Percentiles rank a stretch among this genome's conserved stretches.
Evolutionary conservation across 1,140 invertebrate genomes (phyloP).

Genomic region (Magallana angulata): DNA sequence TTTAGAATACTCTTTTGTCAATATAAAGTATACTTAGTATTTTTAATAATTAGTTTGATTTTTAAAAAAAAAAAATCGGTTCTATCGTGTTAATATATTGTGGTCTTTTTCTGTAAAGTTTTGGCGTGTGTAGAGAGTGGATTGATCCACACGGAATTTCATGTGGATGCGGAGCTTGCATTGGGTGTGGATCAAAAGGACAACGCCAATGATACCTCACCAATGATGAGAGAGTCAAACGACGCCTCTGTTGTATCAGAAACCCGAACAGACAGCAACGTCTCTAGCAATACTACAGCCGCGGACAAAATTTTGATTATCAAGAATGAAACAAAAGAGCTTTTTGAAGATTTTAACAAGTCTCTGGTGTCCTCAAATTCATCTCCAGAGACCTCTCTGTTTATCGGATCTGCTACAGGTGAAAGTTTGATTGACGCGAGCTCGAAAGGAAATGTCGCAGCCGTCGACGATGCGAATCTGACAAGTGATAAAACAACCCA

Average conservation of each 20-base stretch:
- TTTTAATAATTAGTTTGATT: not conserved
- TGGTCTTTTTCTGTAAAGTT: not conserved
- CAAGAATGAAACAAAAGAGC: not conserved
- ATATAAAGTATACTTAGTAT: not conserved
- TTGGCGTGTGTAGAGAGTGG: not conserved
- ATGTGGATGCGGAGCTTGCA: not conserved
- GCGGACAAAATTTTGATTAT: not conserved
- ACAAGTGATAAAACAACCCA: not conserved
- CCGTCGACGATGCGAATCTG: not conserved
- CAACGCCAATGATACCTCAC: not conserved
- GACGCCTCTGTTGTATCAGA: not conserved
- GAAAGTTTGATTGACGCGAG: not conserved
- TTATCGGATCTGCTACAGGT: not conserved
- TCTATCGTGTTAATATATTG: not conserved
- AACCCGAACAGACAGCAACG: not conserved
- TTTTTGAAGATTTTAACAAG: not conserved
- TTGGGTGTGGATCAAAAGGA: not conserved
- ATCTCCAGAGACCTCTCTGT: not conserved
- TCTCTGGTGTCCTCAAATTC: not conserved
- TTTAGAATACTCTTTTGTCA: too few relatives aligned
- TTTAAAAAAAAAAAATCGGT: not conserved
- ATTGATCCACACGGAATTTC: not conserved
- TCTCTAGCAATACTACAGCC: not conserved
- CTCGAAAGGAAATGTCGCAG: not conserved
- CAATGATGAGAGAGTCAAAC: not conserved